Evolutionary conservation across 2,113 vertebrate species (phyloP).

Genomic region (Trogon melanurus): DNA sequence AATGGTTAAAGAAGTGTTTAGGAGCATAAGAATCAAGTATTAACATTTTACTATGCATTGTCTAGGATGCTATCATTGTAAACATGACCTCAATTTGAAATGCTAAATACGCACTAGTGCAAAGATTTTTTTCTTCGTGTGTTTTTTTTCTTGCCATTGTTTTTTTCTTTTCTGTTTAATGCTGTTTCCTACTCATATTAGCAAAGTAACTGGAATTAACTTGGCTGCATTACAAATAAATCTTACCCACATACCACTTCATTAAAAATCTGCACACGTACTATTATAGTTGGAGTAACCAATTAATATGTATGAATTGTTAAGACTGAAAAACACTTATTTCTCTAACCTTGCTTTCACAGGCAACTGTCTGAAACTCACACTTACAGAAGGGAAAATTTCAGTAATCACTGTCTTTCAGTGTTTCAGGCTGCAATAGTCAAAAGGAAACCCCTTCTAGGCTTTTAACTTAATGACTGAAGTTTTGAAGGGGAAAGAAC

Average conservation of each 20-base stretch:
- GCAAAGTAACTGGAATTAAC: conserved; percentile 4
- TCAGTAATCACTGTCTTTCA: neutral
- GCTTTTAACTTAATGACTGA: neutral
- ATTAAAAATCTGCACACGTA: conserved; percentile 7
- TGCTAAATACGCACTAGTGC: neutral
- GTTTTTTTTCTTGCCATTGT: neutral
- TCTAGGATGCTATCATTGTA: neutral
- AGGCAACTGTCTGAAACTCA: neutral
- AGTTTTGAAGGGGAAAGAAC: neutral
- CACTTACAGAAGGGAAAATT: neutral
- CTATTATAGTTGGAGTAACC: neutral
- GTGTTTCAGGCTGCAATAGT: neutral
- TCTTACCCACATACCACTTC: neutral
- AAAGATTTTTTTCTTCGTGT: neutral
- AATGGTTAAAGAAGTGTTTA: neutral
- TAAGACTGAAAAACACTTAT: neutral
- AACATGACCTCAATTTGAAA: neutral
- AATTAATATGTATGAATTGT: conserved; percentile 26
- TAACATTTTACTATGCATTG: neutral
- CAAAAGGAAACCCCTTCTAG: neutral
- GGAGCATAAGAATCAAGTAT: neutral
- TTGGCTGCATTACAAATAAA: conserved; percentile 15
- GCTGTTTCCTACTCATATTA: neutral
- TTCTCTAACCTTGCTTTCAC: conserved; percentile 8
- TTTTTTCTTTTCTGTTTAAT: neutral